Evolutionary conservation across 1,140 invertebrate species (phyloP).

Genomic region (Pantala flavescens): DNA sequence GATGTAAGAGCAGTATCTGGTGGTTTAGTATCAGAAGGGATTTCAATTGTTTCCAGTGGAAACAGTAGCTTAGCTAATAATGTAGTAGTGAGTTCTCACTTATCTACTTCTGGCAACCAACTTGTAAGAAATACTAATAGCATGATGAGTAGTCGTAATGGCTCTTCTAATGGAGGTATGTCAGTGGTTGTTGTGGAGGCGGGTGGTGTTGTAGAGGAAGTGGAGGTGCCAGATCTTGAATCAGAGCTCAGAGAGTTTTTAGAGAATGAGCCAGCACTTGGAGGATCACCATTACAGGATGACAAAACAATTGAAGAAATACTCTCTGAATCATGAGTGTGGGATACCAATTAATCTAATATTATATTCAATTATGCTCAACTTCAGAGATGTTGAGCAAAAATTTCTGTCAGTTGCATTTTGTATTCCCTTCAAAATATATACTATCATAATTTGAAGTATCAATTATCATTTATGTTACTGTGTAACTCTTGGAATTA

Average conservation of each 20-base stretch:
- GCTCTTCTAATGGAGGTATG: background rate
- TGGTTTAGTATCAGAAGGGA: background rate
- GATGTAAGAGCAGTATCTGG: background rate
- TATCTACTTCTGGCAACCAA: background rate
- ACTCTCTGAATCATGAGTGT: slow-evolving; percentile 42
- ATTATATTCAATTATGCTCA: too few relatives aligned
- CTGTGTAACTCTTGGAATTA: too few relatives aligned
- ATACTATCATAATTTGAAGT: too few relatives aligned
- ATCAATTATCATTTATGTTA: too few relatives aligned
- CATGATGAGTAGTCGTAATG: background rate
- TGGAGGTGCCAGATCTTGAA: slow-evolving; percentile 44
- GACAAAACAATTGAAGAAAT: slow-evolving; percentile 52
- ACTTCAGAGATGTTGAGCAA: too few relatives aligned
- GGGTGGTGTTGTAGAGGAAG: slow-evolving; percentile 27
- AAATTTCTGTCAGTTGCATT: too few relatives aligned
- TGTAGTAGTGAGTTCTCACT: background rate
- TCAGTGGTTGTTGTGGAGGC: slow-evolving; percentile 19
- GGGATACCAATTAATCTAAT: too few relatives aligned
- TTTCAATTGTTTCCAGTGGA: background rate
- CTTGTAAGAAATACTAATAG: background rate
- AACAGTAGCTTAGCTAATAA: background rate
- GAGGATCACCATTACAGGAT: slow-evolving; percentile 46
- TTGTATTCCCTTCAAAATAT: too few relatives aligned
- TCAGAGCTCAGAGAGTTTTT: slow-evolving; percentile 59
- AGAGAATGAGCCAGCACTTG: slow-evolving; percentile 48